phyloP scores from a whole-genome alignment of 92 coral and sea anemone species.

The Diadumene lineata region DNA sequence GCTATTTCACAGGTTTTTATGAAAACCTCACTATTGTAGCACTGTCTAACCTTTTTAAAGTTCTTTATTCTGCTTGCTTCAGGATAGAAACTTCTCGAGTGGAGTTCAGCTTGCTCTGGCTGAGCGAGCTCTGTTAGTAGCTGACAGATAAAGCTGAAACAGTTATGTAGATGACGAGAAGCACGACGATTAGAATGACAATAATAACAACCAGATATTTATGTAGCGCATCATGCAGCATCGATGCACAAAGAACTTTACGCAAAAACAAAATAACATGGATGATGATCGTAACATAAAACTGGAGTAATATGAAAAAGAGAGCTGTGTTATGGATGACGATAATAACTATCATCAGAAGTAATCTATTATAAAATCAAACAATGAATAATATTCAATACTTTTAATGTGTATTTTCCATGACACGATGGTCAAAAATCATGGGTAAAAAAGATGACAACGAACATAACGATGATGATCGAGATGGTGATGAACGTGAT shows the following conservation, averaged over 20 bases:
- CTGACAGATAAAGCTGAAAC: constrained; percentile 59
- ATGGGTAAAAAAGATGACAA: no score
- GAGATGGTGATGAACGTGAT: background rate
- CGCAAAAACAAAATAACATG: no score
- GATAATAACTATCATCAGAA: background rate
- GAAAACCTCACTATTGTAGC: no score
- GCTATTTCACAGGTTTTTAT: no score
- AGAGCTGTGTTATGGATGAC: background rate
- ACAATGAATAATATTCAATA: no score
- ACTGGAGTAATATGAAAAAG: no score
- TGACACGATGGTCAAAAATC: no score
- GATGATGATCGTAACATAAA: no score
- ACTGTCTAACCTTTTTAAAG: constrained; percentile 23
- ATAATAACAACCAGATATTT: background rate
- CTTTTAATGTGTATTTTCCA: no score
- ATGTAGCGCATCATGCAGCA: background rate
- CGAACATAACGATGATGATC: background rate
- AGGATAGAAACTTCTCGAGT: constrained; percentile 61
- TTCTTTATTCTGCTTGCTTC: constrained; percentile 62
- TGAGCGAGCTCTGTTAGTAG: constrained; percentile 57
- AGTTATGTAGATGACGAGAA: background rate
- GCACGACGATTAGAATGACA: background rate
- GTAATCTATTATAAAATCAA: no score
- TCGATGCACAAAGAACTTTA: no score
- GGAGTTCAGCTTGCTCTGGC: constrained; percentile 51